Conservation (phyloP, 2,113 vertebrate species). For the Gymnarchus niloticus region DNA sequence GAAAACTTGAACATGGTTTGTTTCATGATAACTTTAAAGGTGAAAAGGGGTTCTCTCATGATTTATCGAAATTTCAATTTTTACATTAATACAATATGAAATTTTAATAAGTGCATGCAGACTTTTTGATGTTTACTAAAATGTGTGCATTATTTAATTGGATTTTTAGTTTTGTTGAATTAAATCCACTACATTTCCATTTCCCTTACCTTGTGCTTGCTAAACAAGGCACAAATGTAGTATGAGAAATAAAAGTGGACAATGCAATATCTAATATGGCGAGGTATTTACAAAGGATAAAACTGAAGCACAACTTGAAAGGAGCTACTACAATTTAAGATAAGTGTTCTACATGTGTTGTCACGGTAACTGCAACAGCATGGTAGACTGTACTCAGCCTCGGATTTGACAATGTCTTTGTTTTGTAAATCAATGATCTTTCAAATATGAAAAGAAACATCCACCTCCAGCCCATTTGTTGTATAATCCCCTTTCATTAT, state of each 20-base stretch:
- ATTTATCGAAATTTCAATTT: too few species aligned
- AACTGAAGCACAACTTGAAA: not conserved
- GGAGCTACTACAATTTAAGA: not conserved
- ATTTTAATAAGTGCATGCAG: too few species aligned
- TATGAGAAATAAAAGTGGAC: not conserved
- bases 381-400: not conserved
- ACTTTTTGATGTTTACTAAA: too few species aligned
- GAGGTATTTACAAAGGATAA: not conserved
- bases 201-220: not conserved
- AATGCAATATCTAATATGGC: not conserved
- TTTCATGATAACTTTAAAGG: too few species aligned
- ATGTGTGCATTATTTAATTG: too few species aligned
- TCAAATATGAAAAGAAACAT: not conserved
- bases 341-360: constrained; percentile 1
- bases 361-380: not conserved
- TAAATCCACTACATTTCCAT: not conserved
- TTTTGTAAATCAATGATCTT: not conserved
- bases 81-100: too few species aligned
- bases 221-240: not conserved
- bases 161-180: too few species aligned
- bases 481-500: not conserved
- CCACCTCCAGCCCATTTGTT: not conserved
- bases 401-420: constrained; percentile 2
- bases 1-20: too few species aligned
- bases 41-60: too few species aligned